A percentile compares a stretch with the other conserved stretches of the same genome.
These are phyloP conservation scores for Willisornis vidua DNA, from an alignment of 2,113 vertebrate species.

Conservation along the genomic window DNA sequence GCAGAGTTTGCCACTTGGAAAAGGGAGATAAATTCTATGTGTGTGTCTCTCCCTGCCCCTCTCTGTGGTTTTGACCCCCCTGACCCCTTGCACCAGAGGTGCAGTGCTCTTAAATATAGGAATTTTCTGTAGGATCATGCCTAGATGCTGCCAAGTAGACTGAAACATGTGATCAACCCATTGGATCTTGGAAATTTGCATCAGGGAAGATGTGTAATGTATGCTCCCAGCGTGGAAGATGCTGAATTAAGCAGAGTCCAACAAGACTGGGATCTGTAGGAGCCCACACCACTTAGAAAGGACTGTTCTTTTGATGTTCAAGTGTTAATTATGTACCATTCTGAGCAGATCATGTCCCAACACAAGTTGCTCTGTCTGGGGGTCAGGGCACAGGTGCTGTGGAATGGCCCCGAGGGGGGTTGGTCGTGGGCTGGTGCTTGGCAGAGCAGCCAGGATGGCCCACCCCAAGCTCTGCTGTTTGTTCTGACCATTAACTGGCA, in stretches of 20 bases:
- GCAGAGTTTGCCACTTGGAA: background rate
- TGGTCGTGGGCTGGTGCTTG: background rate
- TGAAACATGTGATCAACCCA: background rate
- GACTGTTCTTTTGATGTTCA: background rate
- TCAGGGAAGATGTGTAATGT: background rate
- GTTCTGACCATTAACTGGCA: background rate
- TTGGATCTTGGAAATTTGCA: background rate
- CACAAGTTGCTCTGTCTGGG: fast-evolving
- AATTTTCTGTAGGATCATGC: background rate
- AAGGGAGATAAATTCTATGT: background rate
- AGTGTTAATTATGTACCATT: background rate
- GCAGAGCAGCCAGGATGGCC: background rate
- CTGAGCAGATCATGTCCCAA: background rate
- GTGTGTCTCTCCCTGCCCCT: background rate
- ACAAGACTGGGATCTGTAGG: background rate
- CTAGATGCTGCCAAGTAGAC: background rate
- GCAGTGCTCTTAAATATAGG: background rate
- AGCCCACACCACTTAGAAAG: background rate
- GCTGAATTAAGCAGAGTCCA: background rate
- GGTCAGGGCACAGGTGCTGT: background rate
- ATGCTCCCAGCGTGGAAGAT: background rate
- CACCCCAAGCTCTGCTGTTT: background rate
- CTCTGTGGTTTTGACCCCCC: background rate
- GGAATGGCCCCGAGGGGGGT: background rate
- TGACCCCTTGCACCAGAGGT: background rate